Base-by-base conservation (phyloP, 1,140 invertebrate genomes). In the Maniola jurtina region DNA sequence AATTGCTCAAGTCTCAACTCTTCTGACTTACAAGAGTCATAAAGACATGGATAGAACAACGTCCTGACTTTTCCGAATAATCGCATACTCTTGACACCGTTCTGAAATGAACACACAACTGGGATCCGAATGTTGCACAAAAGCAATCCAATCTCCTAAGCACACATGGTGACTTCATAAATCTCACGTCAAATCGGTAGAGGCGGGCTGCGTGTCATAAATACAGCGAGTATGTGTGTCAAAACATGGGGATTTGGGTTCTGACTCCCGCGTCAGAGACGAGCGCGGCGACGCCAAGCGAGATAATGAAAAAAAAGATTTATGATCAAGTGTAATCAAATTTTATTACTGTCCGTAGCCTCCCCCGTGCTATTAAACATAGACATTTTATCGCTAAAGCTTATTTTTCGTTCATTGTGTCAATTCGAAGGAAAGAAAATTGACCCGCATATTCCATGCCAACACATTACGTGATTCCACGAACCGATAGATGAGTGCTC, bases 291-390 rank as follows among this genome's bases (percentile, higher is more conserved):
- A 82, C 77, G 80, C 76, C 73, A 70, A 60, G 63, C 71, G 75
- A 83, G 81, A 84, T 88, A 89, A 89, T 87, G 86, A 88, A 88
- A 88, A 89, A 88, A 84, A 80, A 87, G 88, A 90, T 90, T 90
- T 88, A 90, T 85, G 88, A 84, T 83, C 77, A 80, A 80, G 76
- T 86, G 81, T 85, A 90, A 90, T 90, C 83, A 88, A 85, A 85
- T 83, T 88, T 88, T 88, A 90, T 88, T 84, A 81, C 77, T 67
- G 64, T 75, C 73, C 73, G 69, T 78, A 76, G 76, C 76, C 82
- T 74, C 81, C 83, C 75, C 74, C 71, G 66, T 72, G 60, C 71
- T 77, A 77, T 79, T 77, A 73, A 71, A 64, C 61, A 66, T 66
- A 65, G 35, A 47, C 61, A 57, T 70, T 70, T 73, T 70, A 73